These are phyloP conservation scores for Diploptera punctata DNA, from an alignment of 2,888 invertebrate genomes.

Conservation along the genomic window DNA sequence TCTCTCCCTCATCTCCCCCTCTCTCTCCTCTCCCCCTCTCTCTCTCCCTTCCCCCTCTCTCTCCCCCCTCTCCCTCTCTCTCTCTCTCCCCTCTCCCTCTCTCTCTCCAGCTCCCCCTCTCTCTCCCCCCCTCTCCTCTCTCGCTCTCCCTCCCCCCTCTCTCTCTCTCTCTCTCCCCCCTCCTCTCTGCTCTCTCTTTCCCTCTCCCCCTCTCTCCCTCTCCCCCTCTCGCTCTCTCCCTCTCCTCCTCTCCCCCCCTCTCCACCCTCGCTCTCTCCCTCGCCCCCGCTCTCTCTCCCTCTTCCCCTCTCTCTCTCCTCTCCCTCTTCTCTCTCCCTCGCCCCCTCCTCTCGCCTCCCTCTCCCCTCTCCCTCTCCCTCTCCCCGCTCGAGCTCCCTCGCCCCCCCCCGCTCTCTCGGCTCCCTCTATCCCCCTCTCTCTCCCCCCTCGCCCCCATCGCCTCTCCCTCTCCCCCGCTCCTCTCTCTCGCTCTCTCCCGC, in stretches of 20 bases:
- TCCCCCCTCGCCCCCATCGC: background rate
- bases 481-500: background rate
- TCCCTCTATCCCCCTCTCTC: background rate
- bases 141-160: background rate
- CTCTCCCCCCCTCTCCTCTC: too few species aligned
- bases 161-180: background rate
- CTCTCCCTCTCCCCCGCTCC: background rate
- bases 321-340: background rate
- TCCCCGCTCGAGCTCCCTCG: background rate
- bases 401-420: background rate
- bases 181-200: too few species aligned
- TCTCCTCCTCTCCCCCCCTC: too few species aligned
- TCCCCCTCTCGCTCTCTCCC: too few species aligned
- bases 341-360: background rate
- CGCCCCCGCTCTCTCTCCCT: too few species aligned
- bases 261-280: too few species aligned
- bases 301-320: too few species aligned
- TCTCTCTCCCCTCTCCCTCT: background rate
- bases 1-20: too few species aligned
- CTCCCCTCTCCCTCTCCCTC: background rate
- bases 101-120: too few species aligned
- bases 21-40: background rate
- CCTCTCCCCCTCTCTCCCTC: too few species aligned
- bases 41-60: background rate
- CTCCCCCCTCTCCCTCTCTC: background rate